phyloP scores from a whole-genome alignment of 2,888 invertebrate genomes.

The Vandiemenella viatica region DNA sequence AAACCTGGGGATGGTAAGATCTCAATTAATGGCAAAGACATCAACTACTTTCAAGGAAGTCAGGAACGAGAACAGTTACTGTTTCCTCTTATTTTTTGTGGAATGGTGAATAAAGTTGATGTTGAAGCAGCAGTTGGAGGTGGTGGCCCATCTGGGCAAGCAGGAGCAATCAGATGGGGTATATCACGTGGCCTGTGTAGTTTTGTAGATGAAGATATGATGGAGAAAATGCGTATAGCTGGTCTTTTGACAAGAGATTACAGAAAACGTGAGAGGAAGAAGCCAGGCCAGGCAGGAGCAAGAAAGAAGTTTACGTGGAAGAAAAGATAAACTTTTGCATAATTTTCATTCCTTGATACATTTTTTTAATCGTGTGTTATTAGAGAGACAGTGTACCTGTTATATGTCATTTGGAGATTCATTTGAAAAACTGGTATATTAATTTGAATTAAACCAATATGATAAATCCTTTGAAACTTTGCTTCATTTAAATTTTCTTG shows the following conservation, averaged over 20 bases:
- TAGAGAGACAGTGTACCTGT: too few species aligned
- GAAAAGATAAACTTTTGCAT: constrained; percentile 50
- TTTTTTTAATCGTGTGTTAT: too few species aligned
- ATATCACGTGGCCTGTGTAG: constrained; percentile 69
- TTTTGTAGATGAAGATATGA: constrained; percentile 60
- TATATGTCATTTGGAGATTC: too few species aligned
- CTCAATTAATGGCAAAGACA: constrained; percentile 61
- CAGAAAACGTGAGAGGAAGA: constrained; percentile 71
- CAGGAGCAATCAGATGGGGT: constrained; percentile 81
- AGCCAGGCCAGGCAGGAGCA: constrained; percentile 81
- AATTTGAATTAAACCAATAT: too few species aligned
- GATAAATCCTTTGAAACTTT: too few species aligned
- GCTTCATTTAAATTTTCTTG: too few species aligned
- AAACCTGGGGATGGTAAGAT: constrained; percentile 73
- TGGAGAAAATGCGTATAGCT: constrained; percentile 80
- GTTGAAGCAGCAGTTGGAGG: constrained; percentile 58
- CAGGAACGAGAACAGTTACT: constrained; percentile 61
- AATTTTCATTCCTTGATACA: too few species aligned
- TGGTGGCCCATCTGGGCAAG: constrained; percentile 64
- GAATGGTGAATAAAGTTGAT: constrained; percentile 63
- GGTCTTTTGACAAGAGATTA: constrained; percentile 72
- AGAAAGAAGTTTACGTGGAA: constrained; percentile 87
- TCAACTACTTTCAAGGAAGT: constrained; percentile 56
- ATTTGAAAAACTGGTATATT: too few species aligned
- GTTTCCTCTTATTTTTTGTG: constrained; percentile 71